A percentile compares a stretch with the other conserved stretches of the same genome.
Conservation (phyloP, 2,113 vertebrate genomes). For the Oxyruncus cristatus region DNA sequence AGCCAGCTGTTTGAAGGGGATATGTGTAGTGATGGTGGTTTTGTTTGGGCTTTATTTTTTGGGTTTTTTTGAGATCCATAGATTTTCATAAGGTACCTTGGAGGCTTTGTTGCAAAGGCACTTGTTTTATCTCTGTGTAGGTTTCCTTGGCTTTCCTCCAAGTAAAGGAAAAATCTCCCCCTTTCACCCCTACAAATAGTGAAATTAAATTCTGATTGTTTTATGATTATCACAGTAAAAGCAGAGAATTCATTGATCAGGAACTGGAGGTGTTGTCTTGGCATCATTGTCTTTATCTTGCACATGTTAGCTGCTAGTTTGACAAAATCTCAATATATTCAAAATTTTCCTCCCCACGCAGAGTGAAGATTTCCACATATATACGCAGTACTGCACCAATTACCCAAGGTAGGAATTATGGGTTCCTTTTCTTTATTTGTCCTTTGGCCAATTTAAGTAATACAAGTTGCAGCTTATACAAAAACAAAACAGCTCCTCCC, state of each 20-base stretch:
- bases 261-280: background rate
- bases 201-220: background rate
- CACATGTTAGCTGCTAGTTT: background rate
- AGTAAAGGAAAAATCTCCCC: background rate
- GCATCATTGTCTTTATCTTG: background rate
- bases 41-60: background rate
- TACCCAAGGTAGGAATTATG: conserved; percentile 84
- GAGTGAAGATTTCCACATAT: conserved; percentile 97
- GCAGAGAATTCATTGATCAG: background rate
- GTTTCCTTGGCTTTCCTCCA: background rate
- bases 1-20: background rate
- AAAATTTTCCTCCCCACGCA: conserved; percentile 56
- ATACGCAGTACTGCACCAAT: conserved; percentile 96
- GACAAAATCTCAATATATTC: background rate
- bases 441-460: background rate
- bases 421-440: background rate
- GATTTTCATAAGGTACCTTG: background rate
- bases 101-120: background rate
- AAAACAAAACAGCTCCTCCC: background rate
- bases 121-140: background rate
- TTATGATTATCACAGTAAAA: background rate
- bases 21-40: background rate
- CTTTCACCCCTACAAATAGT: too few species aligned
- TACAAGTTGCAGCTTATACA: background rate
- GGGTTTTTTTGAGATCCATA: background rate